phyloP scores from a whole-genome alignment of 1,140 invertebrate genomes.

The Rhagoletis zephyria region DNA sequence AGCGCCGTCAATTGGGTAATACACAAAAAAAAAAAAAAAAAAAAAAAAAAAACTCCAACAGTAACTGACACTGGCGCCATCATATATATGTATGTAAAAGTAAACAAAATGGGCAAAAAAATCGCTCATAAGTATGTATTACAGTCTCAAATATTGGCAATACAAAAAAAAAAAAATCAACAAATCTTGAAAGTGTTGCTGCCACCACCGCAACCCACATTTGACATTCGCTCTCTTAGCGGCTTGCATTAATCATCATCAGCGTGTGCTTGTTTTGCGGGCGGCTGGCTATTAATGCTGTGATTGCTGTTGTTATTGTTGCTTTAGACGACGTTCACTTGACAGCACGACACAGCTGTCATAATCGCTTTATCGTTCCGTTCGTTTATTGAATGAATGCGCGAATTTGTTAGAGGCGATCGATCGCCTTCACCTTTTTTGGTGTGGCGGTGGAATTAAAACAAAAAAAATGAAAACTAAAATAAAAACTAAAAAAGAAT shows the following conservation, averaged over 20 bases:
- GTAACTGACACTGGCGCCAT: constrained; percentile 29
- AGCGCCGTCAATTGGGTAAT: not conserved
- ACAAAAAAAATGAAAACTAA: not conserved
- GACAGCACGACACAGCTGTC: not conserved
- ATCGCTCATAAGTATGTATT: no score
- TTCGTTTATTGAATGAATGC: constrained; percentile 25
- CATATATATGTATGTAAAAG: not conserved
- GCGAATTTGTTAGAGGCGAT: constrained; percentile 26
- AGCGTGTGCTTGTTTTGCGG: not conserved
- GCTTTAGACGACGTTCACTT: constrained; percentile 15
- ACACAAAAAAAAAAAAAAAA: not conserved
- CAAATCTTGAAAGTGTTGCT: not conserved
- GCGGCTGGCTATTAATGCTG: not conserved
- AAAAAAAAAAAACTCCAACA: not conserved
- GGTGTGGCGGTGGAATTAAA: not conserved
- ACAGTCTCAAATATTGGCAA: not conserved
- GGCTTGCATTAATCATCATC: constrained; percentile 30
- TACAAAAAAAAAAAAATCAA: not conserved
- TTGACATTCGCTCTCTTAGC: constrained; percentile 39
- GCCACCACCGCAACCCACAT: constrained; percentile 11
- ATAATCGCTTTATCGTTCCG: not conserved
- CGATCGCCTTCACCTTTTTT: not conserved
- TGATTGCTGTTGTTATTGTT: not conserved
- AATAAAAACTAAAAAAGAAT: not conserved
- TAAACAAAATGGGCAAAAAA: not conserved